Base-by-base conservation (phyloP, 1,140 invertebrate genomes). In the Bombus terrestris region DNA sequence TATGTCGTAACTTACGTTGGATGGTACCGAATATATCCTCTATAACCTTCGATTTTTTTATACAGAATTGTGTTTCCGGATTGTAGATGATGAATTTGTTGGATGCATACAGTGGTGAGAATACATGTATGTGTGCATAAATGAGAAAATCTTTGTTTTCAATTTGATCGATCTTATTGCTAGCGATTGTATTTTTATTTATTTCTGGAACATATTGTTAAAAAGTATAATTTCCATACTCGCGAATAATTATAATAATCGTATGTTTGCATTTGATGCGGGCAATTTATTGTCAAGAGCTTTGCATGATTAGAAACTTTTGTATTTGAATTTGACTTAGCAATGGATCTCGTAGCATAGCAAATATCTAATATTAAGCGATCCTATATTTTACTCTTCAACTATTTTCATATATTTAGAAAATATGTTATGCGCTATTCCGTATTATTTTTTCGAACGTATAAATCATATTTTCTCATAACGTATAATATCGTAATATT, bases 11-110 rank as follows among this genome's bases (percentile, higher is more conserved):
- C 59, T 59, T 18, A 68, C 10, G 37, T 39, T 39, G 37, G 0
- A 37, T 25, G 32, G 10, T 28, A 28, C 13, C 13, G 69, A 41
- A n/a, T 41, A n/a, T 72, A 81, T 81, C 79, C 79, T 81, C 79
- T 81, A 73, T 81, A 73, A 59, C 35, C 79, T 41, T 22, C 1
- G 15, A 32, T 22, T 6, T 22, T n/a, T 18, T 10, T 15, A 66
- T 18, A 3, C 15, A 3, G 2, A 22, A 73, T 32, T 2, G 28
- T 5, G 71, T 43, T 73, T 72, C 1, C 13, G 3, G 69, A 72
- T n/a, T 13, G 39, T n/a, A 28, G 39, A 15, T 0, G 41, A 15
- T 41, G 28, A 18, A 72, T 41, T 72, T 18, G 12, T n/a, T 5
- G 35, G 32, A 13, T 32, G 28, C 28, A 69, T 69, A 69, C 66